Evolutionary conservation across 1,140 invertebrate species (phyloP).

Genomic region (Dendroctonus valens): DNA sequence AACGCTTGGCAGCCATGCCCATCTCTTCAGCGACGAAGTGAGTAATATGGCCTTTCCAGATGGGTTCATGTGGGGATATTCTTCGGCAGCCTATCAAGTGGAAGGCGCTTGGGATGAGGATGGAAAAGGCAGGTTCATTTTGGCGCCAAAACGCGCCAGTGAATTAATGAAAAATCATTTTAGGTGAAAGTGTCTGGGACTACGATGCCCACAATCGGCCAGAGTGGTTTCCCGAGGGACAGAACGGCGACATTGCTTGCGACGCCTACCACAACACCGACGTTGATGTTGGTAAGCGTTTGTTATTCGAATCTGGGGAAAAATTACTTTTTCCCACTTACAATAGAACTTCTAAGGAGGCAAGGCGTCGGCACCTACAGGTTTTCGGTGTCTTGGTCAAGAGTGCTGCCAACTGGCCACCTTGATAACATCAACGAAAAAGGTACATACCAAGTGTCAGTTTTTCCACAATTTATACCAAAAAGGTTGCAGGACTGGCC

Average conservation of each 20-base stretch:
- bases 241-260: conserved; percentile 57
- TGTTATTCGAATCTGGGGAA: no score
- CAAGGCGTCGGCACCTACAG: conserved; percentile 54
- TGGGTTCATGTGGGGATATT: conserved; percentile 56
- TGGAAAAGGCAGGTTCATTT: conserved; percentile 47
- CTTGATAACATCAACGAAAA: conserved; percentile 56
- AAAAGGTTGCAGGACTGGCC: conserved; percentile 45
- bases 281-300: conserved; percentile 51
- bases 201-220: conserved; percentile 54
- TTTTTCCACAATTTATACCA: not conserved
- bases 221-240: conserved; percentile 54
- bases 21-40: conserved; percentile 12
- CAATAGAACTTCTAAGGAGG: conserved; percentile 45
- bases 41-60: conserved; percentile 50
- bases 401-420: conserved; percentile 39
- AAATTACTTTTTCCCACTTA: not conserved
- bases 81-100: conserved; percentile 57
- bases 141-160: not conserved
- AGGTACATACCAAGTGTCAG: conserved; percentile 36
- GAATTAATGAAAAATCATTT: not conserved
- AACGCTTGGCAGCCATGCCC: not conserved
- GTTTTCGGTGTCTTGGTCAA: conserved; percentile 61
- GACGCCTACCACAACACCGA: conserved; percentile 60
- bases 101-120: conserved; percentile 59
- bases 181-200: conserved; percentile 56